These are phyloP conservation scores for Callorhinus ursinus DNA, from an alignment of 2,113 vertebrate genomes.

Conservation along the genomic window DNA sequence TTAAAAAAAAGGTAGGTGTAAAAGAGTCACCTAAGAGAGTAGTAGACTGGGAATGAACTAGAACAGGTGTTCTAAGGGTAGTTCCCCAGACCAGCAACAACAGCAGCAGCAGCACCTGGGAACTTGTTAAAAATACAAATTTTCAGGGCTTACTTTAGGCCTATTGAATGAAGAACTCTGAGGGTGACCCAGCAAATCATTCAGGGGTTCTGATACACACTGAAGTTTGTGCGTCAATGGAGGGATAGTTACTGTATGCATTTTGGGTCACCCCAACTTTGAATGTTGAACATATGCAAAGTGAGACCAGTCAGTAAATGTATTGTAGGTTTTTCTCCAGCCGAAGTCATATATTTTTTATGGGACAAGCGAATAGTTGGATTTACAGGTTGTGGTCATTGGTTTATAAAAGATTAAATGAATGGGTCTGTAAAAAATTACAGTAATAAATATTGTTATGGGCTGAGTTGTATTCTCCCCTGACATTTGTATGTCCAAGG, in stretches of 20 bases:
- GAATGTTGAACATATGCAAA: not conserved
- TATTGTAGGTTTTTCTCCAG: not conserved
- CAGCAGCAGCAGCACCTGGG: not conserved
- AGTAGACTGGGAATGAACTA: not conserved
- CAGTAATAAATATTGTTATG: not conserved
- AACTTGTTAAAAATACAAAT: not conserved
- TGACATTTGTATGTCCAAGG: not conserved
- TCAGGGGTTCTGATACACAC: not conserved
- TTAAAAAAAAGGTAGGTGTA: not conserved
- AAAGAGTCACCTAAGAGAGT: not conserved
- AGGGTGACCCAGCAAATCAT: not conserved
- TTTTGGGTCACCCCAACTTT: not conserved
- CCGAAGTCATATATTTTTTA: not conserved
- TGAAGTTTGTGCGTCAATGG: not conserved
- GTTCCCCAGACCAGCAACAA: not conserved
- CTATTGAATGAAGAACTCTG: not conserved
- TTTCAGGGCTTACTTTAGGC: not conserved
- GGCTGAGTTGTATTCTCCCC: not conserved
- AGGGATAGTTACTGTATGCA: not conserved
- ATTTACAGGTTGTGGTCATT: not conserved
- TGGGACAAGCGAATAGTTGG: not conserved
- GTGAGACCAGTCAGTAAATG: not conserved
- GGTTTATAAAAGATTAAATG: conserved; percentile 13
- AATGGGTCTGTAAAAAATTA: not conserved
- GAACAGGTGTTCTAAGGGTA: not conserved